Conservation (phyloP, 2,888 invertebrate genomes). For the Morinoia aosen region DNA sequence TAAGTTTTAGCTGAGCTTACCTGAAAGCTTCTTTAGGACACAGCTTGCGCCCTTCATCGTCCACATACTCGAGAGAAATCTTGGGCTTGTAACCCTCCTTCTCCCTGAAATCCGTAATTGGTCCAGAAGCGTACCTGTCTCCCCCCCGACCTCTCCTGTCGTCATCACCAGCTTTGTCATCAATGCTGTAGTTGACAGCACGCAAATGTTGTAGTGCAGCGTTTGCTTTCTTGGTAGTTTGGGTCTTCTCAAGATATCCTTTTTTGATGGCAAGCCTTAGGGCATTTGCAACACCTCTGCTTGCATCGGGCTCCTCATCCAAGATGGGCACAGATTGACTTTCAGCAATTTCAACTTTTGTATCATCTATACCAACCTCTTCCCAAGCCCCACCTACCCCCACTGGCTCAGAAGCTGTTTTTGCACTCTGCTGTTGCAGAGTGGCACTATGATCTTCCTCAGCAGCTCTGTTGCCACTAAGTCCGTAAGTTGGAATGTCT, state of each 20-base stretch:
- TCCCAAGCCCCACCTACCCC: constrained; percentile 81
- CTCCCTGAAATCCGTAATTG: constrained; percentile 92
- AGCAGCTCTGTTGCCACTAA: constrained; percentile 67
- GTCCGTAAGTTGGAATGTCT: constrained; percentile 91
- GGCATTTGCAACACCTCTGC: constrained; percentile 92
- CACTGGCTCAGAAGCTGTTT: constrained; percentile 64
- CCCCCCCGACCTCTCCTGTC: constrained; percentile 78
- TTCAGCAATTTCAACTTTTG: constrained; percentile 73
- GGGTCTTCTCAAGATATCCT: constrained; percentile 89
- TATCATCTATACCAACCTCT: constrained; percentile 78
- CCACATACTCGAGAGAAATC: constrained; percentile 96
- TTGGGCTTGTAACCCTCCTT: constrained; percentile 91
- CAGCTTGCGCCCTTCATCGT: constrained; percentile 93
- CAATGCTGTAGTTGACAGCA: constrained; percentile 83
- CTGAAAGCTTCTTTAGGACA: constrained; percentile 95
- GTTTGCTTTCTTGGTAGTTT: constrained; percentile 61
- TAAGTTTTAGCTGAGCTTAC: constrained; percentile 49
- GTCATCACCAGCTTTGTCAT: constrained; percentile 86
- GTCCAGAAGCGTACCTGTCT: constrained; percentile 82
- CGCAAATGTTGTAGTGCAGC: constrained; percentile 81
- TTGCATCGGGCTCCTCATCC: constrained; percentile 93
- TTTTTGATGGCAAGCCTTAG: constrained; percentile 91
- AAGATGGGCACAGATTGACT: constrained; percentile 76
- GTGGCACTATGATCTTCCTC: constrained; percentile 68
- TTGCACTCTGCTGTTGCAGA: constrained; percentile 53